phyloP scores from a whole-genome alignment of 2,113 vertebrate genomes.

The Mormyrus lacerda region DNA sequence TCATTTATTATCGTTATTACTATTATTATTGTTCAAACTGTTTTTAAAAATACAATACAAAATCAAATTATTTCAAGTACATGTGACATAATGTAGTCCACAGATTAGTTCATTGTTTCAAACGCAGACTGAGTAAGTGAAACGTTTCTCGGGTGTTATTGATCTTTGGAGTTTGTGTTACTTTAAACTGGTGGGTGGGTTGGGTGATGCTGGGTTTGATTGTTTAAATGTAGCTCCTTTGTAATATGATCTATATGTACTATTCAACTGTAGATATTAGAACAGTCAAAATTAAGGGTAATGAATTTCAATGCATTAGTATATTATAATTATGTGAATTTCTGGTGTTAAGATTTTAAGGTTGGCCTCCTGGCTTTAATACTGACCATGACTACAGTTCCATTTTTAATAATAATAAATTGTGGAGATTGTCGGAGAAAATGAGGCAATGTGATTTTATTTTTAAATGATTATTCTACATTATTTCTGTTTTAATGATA shows the following conservation, averaged over 20 bases:
- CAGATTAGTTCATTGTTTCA: neutral
- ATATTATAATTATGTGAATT: conserved; percentile 47
- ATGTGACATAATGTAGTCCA: conserved; percentile 5
- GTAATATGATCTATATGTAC: conserved; percentile 72
- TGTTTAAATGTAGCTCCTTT: conserved; percentile 64
- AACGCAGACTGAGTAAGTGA: neutral
- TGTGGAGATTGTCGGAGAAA: conserved; percentile 19
- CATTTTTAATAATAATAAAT: conserved; percentile 17
- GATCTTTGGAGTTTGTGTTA: conserved; percentile 10
- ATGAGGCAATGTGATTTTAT: conserved; percentile 16
- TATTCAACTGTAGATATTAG: conserved; percentile 82
- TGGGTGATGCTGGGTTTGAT: conserved; percentile 42
- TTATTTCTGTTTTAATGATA: conserved; percentile 70
- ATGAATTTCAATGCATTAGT: conserved; percentile 81
- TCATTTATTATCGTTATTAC: conserved; percentile 15
- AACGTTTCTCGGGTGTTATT: neutral
- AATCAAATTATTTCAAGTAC: neutral
- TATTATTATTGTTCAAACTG: neutral
- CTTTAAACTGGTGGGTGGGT: conserved; percentile 17
- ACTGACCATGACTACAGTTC: conserved; percentile 14
- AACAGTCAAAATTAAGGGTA: conserved; percentile 72
- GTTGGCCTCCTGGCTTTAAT: conserved; percentile 30
- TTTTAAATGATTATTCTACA: conserved; percentile 46
- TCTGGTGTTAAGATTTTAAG: conserved; percentile 46
- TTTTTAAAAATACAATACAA: neutral